Conservation (phyloP, 1,140 invertebrate genomes). For the Drosophila fuyamai region DNA sequence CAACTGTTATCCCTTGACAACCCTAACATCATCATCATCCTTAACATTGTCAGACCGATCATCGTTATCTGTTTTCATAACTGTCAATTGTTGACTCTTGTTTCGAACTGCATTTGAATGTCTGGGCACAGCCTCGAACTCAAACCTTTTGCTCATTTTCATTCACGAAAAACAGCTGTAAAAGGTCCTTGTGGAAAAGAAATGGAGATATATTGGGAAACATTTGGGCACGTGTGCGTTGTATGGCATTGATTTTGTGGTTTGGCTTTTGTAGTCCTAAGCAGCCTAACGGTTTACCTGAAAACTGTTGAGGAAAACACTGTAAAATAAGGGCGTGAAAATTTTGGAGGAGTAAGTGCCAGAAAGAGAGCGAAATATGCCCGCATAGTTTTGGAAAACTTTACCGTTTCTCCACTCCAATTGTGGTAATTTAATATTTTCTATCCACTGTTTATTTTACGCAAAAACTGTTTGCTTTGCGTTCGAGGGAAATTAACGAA, state of each 20-base stretch:
- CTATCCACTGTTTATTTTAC: slow-evolving; percentile 59
- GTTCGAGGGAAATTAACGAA: slow-evolving; percentile 59
- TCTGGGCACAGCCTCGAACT: slow-evolving; percentile 38
- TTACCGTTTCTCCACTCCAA: slow-evolving; percentile 60
- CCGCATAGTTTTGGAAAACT: slow-evolving; percentile 44
- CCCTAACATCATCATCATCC: slow-evolving; percentile 30
- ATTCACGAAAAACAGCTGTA: slow-evolving; percentile 52
- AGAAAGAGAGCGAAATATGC: slow-evolving; percentile 4
- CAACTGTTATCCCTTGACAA: slow-evolving; percentile 28
- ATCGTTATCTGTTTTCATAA: slow-evolving; percentile 79
- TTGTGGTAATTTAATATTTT: slow-evolving; percentile 73
- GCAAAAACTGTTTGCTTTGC: slow-evolving; percentile 64
- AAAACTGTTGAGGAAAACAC: slow-evolving; percentile 11
- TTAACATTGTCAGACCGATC: slow-evolving; percentile 35
- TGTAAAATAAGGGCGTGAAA: neutral
- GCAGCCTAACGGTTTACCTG: slow-evolving; percentile 56
- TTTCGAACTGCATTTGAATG: slow-evolving; percentile 59
- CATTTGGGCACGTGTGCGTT: slow-evolving; percentile 46
- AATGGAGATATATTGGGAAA: slow-evolving; percentile 2
- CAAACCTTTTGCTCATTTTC: slow-evolving; percentile 17
- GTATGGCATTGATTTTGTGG: slow-evolving; percentile 56
- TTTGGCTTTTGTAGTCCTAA: slow-evolving; percentile 43
- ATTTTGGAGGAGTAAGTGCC: slow-evolving; percentile 4
- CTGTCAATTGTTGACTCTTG: slow-evolving; percentile 79
- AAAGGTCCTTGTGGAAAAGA: slow-evolving; percentile 35